Evolutionary conservation across 2,888 invertebrate genomes (phyloP).

Genomic region (Polyommatus iphigenia): DNA sequence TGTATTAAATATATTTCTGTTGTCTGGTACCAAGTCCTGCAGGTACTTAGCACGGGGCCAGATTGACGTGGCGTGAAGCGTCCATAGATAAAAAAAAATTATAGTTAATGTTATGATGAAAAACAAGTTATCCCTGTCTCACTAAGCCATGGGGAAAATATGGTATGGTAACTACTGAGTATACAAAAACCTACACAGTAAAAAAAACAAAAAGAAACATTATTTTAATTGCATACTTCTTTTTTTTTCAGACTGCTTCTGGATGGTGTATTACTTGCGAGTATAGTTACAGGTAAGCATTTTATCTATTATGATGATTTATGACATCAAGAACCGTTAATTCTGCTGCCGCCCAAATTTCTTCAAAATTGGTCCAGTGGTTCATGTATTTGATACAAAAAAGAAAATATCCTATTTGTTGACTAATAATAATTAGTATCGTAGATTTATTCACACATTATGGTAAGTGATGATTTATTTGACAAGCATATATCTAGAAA

Average conservation of each 20-base stretch:
- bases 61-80: too few relatives aligned
- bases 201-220: background rate
- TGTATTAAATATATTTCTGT: too few relatives aligned
- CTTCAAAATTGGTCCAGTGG: background rate
- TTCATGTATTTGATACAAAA: too few relatives aligned
- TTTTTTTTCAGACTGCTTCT: background rate
- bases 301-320: background rate
- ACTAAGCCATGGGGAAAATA: constrained; percentile 56
- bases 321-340: background rate
- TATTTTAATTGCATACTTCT: background rate
- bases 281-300: background rate
- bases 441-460: background rate
- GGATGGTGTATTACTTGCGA: background rate
- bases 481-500: constrained; percentile 43
- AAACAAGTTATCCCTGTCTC: constrained; percentile 62
- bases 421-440: too few relatives aligned
- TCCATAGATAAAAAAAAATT: too few relatives aligned
- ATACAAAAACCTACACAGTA: background rate
- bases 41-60: too few relatives aligned
- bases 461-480: constrained; percentile 47
- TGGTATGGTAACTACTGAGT: constrained; percentile 59
- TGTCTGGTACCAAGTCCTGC: too few relatives aligned
- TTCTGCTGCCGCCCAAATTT: too few relatives aligned
- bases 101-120: constrained; percentile 48
- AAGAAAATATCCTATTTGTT: too few relatives aligned